Percentiles rank a stretch among this genome's conserved stretches.
Evolutionary conservation across 2,888 invertebrate genomes (phyloP).

Genomic region (Synergus itoensis): DNA sequence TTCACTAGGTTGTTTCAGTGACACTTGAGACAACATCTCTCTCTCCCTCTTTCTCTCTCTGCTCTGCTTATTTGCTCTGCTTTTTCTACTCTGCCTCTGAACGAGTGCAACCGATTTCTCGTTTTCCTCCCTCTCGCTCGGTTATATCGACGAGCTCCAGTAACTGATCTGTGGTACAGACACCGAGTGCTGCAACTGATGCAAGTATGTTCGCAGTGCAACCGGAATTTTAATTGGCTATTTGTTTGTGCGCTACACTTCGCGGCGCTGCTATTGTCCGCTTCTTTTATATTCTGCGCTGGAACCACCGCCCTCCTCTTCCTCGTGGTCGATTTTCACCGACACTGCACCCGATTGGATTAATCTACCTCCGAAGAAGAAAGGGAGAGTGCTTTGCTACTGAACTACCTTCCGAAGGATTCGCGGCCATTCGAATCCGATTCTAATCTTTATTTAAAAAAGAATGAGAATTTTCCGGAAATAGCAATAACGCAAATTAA

Average conservation of each 20-base stretch:
- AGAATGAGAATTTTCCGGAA: not conserved
- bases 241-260: slow-evolving; percentile 73
- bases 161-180: not conserved
- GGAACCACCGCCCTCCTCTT: slow-evolving; percentile 54
- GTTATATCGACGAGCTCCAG: not conserved
- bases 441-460: not conserved
- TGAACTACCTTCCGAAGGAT: slow-evolving; percentile 24
- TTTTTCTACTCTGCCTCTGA: not conserved
- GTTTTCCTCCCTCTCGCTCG: slow-evolving; percentile 1
- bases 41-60: too few species aligned
- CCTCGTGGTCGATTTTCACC: slow-evolving; percentile 56
- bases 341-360: slow-evolving; percentile 39
- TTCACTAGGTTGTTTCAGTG: not conserved
- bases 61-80: too few species aligned
- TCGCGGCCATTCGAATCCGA: not conserved
- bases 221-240: slow-evolving; percentile 75
- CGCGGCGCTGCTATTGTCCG: slow-evolving; percentile 67
- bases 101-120: slow-evolving; percentile 20
- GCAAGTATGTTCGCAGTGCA: slow-evolving; percentile 73
- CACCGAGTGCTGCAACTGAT: slow-evolving; percentile 68
- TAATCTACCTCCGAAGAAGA: slow-evolving; percentile 24
- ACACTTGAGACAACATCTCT: not conserved
- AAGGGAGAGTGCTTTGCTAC: not conserved
- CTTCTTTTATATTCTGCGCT: slow-evolving; percentile 50
- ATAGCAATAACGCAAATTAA: not conserved